Percentiles rank a stretch among this genome's conserved stretches.
phyloP scores from a whole-genome alignment of 2,888 invertebrate species.

The Camptogramma bilineatum region DNA sequence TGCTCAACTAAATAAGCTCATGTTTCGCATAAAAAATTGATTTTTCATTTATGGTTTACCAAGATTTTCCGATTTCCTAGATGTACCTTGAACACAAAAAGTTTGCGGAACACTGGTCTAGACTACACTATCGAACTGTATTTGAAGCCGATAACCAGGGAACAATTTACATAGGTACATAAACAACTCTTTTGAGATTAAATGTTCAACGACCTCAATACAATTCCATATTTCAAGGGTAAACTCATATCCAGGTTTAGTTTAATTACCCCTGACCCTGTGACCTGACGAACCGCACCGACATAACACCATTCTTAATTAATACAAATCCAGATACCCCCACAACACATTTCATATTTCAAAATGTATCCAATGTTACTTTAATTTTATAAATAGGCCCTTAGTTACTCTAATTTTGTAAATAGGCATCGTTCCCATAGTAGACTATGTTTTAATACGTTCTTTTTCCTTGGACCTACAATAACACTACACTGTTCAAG shows the following conservation, averaged over 20 bases:
- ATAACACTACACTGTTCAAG: not conserved
- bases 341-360: conserved; percentile 13
- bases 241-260: conserved; percentile 5
- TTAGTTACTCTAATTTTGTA: conserved; percentile 29
- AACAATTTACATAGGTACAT: not conserved
- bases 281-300: conserved; percentile 13
- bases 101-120: too few relatives aligned
- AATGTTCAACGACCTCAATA: conserved; percentile 8
- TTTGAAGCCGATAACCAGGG: not conserved
- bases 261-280: conserved; percentile 29
- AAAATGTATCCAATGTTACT: conserved; percentile 19
- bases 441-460: not conserved
- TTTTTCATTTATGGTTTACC: too few relatives aligned
- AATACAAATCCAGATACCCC: conserved; percentile 4
- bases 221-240: conserved; percentile 4
- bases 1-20: too few relatives aligned
- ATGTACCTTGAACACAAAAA: too few relatives aligned
- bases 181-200: conserved; percentile 1
- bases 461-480: conserved; percentile 23
- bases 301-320: conserved; percentile 7
- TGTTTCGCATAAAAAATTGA: too few relatives aligned
- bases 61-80: too few relatives aligned
- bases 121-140: not conserved
- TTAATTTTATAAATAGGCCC: conserved; percentile 30
- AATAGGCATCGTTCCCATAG: conserved; percentile 5